Percentiles rank a stretch among this genome's conserved stretches.
phyloP scores from a whole-genome alignment of 2,888 invertebrate genomes.

The Anaspis maculata region DNA sequence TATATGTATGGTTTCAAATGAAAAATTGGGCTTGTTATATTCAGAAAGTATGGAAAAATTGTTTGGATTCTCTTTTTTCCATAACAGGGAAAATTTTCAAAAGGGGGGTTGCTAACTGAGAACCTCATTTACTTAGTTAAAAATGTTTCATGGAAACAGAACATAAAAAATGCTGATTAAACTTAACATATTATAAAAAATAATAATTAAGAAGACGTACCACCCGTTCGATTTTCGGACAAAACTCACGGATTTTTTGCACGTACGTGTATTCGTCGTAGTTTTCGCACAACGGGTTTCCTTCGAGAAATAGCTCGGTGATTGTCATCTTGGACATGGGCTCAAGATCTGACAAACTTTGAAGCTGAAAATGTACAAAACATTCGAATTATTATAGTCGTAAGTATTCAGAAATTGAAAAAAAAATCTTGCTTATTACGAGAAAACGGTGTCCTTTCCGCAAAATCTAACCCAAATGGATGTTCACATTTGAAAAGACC shows the following conservation, averaged over 20 bases:
- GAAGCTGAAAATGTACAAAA: slow-evolving; percentile 29
- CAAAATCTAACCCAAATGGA: too few species aligned
- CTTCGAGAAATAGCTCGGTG: slow-evolving; percentile 50
- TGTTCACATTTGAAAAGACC: too few species aligned
- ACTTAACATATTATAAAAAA: too few species aligned
- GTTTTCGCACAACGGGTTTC: slow-evolving; percentile 62
- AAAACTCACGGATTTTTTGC: slow-evolving; percentile 46
- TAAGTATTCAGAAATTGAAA: too few species aligned
- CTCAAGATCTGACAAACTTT: slow-evolving; percentile 20
- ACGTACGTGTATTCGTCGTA: slow-evolving; percentile 53
- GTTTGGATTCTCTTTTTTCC: too few species aligned
- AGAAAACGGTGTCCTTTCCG: too few species aligned
- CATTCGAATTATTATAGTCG: background rate
- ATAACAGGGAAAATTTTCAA: background rate
- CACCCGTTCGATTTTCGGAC: slow-evolving; percentile 46
- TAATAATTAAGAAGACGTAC: slow-evolving; percentile 45
- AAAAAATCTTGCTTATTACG: too few species aligned
- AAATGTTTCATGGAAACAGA: background rate
- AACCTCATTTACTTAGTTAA: too few species aligned
- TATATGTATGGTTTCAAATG: too few species aligned
- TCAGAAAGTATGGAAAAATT: too few species aligned
- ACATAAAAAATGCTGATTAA: background rate
- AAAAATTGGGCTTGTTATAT: too few species aligned
- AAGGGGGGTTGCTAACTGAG: too few species aligned
- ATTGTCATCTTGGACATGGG: slow-evolving; percentile 26